Percentiles rank a stretch among this genome's conserved stretches.
Evolutionary conservation across 2,113 vertebrate species (phyloP).

Genomic region (Tinamus guttatus): DNA sequence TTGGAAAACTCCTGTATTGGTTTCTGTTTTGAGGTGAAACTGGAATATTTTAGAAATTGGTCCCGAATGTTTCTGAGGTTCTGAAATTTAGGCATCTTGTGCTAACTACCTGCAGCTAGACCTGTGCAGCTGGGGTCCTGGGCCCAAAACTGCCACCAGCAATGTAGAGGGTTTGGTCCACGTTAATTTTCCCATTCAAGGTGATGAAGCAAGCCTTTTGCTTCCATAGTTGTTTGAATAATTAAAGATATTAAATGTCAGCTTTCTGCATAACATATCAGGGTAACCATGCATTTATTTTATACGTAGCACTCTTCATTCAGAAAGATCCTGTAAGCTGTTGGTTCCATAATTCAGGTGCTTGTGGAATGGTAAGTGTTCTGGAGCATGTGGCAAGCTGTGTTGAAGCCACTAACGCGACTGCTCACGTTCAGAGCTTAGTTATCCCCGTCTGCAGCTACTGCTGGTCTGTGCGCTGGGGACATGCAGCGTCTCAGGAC

Average conservation of each 20-base stretch:
- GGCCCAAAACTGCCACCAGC: neutral
- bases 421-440: neutral
- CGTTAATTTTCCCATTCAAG: neutral
- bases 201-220: neutral
- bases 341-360: neutral
- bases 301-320: neutral
- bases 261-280: slow-evolving; percentile 34
- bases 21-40: neutral
- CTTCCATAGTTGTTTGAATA: slow-evolving; percentile 36
- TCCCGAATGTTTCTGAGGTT: neutral
- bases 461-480: neutral
- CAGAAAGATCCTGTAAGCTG: neutral
- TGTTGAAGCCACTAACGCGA: neutral
- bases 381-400: neutral
- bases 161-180: neutral
- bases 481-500: rapidly evolving
- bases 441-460: neutral
- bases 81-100: neutral
- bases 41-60: neutral
- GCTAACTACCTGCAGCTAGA: neutral
- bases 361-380: neutral
- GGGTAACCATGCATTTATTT: neutral
- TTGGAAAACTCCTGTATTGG: neutral
- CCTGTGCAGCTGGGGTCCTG: neutral
- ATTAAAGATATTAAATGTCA: slow-evolving; percentile 59